Conservation (phyloP, 2,797 vertebrate species). For the Anolis apletophallus region DNA sequence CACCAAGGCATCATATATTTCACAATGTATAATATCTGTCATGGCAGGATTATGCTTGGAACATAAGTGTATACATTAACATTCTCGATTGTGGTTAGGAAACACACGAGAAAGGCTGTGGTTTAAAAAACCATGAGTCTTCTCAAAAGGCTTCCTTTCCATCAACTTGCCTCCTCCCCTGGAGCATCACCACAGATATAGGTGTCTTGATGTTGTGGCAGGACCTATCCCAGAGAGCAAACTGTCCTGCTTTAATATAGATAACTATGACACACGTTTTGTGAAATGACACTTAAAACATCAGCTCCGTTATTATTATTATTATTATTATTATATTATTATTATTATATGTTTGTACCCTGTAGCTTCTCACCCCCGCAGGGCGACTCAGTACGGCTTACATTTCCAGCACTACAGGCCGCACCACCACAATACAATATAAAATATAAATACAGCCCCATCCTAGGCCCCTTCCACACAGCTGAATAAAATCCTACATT, state of each 20-base stretch:
- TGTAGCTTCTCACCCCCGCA: too few species aligned
- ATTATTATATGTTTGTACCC: too few species aligned
- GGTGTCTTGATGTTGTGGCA: neutral
- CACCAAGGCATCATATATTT: constrained; percentile 60
- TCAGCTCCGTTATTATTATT: too few species aligned
- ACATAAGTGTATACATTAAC: constrained; percentile 2
- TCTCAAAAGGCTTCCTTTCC: neutral
- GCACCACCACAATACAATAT: too few species aligned
- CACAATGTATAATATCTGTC: constrained; percentile 57
- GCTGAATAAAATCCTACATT: too few species aligned
- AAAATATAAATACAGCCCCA: too few species aligned
- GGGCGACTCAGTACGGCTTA: too few species aligned
- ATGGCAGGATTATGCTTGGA: constrained; percentile 53
- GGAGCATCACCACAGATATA: neutral
- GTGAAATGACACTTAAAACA: neutral
- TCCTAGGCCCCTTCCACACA: too few species aligned
- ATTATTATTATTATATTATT: too few species aligned
- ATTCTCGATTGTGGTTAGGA: constrained; percentile 49
- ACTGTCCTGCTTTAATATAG: neutral
- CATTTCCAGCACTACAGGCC: too few species aligned
- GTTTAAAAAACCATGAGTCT: constrained; percentile 18
- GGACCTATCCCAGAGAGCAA: neutral
- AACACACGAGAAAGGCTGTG: neutral
- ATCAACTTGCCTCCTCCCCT: neutral
- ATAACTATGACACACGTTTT: neutral